Base-by-base conservation (phyloP, 1,140 invertebrate species). In the Atta cephalotes region DNA sequence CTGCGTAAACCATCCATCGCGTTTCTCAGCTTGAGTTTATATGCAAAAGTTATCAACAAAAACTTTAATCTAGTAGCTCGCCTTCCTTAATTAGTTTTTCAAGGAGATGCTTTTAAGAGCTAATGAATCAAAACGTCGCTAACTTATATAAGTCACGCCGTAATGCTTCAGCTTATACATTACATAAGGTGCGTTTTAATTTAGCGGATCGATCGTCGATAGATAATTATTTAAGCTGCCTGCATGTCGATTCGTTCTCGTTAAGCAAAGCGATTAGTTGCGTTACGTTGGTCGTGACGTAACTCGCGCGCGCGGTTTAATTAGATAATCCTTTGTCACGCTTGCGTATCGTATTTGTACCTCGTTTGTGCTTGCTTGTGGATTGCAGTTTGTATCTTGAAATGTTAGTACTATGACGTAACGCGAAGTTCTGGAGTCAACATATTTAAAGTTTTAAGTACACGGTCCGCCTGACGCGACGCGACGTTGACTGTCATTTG, bases 371-470 rank as follows among this genome's bases (percentile, higher is more conserved):
- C 79, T 86, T 80, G 56, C 77, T 70, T 65, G 84, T 25, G 31
- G 70, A 86, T 88, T 65, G 56, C 35, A 81, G 82, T 53, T 89
- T 65, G 51, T 74, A 49, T 39, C 80, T 74, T 49, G 39, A 25
- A 16, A 39, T 14, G 88, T 68, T 62, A 14, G 21, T 62, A 18
- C 35, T 10, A 51, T 58, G 60, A 68, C 86, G 66, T 31, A 70
- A 81, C 12, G 56, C 45, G 31, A 85, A 88, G 62, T 88, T 88
- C 35, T 14, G 21, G 80, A 77, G 71, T 86, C 76, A 89, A 89
- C 76, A 77, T 89, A 80, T 89, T 89, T 86, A 45, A 89, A 89
- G 84, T 89, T 89, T 89, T 77, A 78, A 89, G 84, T 31, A 62
- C 53, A 21, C 14, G 70, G 60, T 18, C 56, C 51, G 72, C 63